Conservation (phyloP, 2,888 invertebrate species). For the Eurytoma adleriae region DNA sequence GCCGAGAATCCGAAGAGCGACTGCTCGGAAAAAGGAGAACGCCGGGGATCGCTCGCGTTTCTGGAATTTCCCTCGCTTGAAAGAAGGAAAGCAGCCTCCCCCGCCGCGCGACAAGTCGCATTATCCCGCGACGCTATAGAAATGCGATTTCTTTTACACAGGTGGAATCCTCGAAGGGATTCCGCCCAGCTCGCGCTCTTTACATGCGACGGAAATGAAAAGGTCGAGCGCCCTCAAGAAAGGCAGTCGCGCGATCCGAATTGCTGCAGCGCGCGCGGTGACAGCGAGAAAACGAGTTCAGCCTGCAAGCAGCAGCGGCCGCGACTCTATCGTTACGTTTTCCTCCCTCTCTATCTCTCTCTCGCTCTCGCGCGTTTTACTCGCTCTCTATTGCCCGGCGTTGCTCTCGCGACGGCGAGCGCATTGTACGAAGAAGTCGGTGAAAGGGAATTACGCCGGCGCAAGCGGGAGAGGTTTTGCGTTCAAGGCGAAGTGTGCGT, state of each 20-base stretch:
- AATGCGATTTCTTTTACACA: too few relatives aligned
- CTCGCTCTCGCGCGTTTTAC: not conserved
- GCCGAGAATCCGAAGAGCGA: too few relatives aligned
- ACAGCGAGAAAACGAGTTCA: conserved; percentile 49
- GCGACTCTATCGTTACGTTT: conserved; percentile 27
- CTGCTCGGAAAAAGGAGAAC: too few relatives aligned
- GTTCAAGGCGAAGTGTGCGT: conserved; percentile 67
- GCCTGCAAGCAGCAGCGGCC: conserved; percentile 5
- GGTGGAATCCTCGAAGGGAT: too few relatives aligned
- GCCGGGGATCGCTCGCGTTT: too few relatives aligned
- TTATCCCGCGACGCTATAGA: too few relatives aligned
- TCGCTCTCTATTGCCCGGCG: not conserved
- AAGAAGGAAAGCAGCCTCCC: too few relatives aligned
- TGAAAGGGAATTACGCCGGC: conserved; percentile 67
- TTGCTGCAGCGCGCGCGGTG: conserved; percentile 11
- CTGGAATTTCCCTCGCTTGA: too few relatives aligned
- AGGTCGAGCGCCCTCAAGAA: not conserved
- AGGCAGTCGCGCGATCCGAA: not conserved
- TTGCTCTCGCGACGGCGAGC: not conserved
- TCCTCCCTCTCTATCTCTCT: conserved; percentile 8
- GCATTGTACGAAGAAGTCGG: conserved; percentile 58
- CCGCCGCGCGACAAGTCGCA: too few relatives aligned
- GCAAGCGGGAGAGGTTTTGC: conserved; percentile 63
- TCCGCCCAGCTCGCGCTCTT: not conserved
- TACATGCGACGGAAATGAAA: conserved; percentile 35